Conservation (phyloP, 92 coral and sea anemone species). For the Diadumene lineata region DNA sequence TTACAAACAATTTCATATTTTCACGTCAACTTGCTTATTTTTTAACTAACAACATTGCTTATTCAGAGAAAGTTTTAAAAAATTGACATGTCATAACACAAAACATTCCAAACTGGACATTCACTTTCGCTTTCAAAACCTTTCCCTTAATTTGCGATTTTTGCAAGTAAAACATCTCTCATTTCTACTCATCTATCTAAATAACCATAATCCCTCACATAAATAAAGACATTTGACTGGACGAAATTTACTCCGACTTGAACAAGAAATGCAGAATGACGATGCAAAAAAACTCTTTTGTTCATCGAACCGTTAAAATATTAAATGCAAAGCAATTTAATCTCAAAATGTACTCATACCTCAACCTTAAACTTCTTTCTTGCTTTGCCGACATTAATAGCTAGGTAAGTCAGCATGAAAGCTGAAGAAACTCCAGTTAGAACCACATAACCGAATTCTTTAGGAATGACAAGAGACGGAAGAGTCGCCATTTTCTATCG, state of each 20-base stretch:
- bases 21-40: too few species aligned
- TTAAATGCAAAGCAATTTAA: background rate
- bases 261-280: background rate
- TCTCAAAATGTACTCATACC: constrained; percentile 38
- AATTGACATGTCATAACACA: too few species aligned
- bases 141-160: too few species aligned
- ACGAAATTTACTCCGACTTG: background rate
- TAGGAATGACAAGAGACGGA: constrained; percentile 45
- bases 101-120: too few species aligned
- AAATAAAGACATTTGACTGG: too few species aligned
- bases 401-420: constrained; percentile 74
- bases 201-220: too few species aligned
- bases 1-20: too few species aligned
- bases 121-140: too few species aligned
- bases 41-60: too few species aligned
- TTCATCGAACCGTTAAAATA: background rate
- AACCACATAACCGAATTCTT: constrained; percentile 89
- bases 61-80: too few species aligned
- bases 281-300: background rate
- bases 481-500: constrained; percentile 70
- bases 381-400: constrained; percentile 80
- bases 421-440: constrained; percentile 87
- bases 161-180: too few species aligned
- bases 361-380: constrained; percentile 77
- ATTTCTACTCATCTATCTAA: too few species aligned